These are phyloP conservation scores for Ptiloglossa arizonensis DNA, from an alignment of 1,140 invertebrate species.

Conservation along the genomic window DNA sequence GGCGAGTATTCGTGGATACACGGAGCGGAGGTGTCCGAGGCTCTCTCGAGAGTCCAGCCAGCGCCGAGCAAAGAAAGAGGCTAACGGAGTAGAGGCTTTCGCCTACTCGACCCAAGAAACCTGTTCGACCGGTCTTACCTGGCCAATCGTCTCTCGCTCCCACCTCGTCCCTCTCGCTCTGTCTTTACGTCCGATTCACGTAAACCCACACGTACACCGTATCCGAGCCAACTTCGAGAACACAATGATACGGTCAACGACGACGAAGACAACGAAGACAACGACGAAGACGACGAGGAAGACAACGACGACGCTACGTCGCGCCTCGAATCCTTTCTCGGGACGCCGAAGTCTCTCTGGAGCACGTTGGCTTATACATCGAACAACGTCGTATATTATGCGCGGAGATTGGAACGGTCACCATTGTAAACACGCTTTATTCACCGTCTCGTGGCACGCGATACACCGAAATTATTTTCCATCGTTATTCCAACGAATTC, in stretches of 20 bases:
- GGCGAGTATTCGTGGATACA: conserved; percentile 41
- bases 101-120: conserved; percentile 77
- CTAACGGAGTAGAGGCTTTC: conserved; percentile 79
- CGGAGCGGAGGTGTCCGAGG: conserved; percentile 52
- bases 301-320: conserved; percentile 53
- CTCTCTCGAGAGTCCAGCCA: conserved; percentile 56
- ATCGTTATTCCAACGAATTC: too few species aligned
- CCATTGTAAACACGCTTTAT: background rate
- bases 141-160: conserved; percentile 57
- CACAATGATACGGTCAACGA: conserved; percentile 56
- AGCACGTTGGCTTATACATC: conserved; percentile 25
- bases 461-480: background rate
- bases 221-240: conserved; percentile 25
- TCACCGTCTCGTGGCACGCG: background rate
- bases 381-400: conserved; percentile 5
- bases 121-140: conserved; percentile 78
- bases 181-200: conserved; percentile 53
- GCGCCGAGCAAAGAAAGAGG: conserved; percentile 67
- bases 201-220: conserved; percentile 53
- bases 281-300: too few species aligned
- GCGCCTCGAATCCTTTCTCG: conserved; percentile 58
- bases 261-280: too few species aligned
- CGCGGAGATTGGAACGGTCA: background rate
- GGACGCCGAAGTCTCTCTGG: conserved; percentile 15
- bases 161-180: conserved; percentile 10